Conservation (phyloP, 2,888 invertebrate genomes). For the Conchocele bisecta region DNA sequence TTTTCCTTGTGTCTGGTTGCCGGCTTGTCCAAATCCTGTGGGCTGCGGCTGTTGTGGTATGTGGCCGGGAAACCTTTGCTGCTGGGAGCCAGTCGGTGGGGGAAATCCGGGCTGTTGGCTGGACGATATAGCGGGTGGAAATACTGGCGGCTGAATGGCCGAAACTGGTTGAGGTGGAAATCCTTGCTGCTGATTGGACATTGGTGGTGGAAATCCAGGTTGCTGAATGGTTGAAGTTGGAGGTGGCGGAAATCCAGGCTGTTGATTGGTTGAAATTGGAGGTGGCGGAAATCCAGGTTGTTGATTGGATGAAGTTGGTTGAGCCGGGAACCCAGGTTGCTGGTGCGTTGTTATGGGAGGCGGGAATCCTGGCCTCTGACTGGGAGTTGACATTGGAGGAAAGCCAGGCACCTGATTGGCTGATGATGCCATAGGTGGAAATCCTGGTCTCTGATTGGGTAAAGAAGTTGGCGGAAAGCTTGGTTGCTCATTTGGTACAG, state of each 20-base stretch:
- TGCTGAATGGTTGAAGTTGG: conserved; percentile 21
- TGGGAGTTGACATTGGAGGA: conserved; percentile 22
- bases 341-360: conserved; percentile 14
- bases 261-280: conserved; percentile 20
- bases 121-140: background rate
- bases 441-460: conserved; percentile 25
- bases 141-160: conserved; percentile 5
- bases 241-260: conserved; percentile 28
- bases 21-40: background rate
- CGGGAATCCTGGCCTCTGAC: conserved; percentile 33
- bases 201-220: background rate
- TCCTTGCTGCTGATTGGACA: conserved; percentile 30
- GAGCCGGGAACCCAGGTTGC: conserved; percentile 40
- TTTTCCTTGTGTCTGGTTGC: conserved; percentile 22
- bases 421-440: conserved; percentile 14
- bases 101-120: conserved; percentile 5
- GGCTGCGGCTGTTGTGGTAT: background rate
- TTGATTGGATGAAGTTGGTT: conserved; percentile 31
- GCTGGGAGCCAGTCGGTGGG: background rate
- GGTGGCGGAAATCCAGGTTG: conserved; percentile 41
- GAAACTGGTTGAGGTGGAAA: conserved; percentile 33
- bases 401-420: conserved; percentile 31
- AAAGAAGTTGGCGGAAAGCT: conserved; percentile 20
- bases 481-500: conserved; percentile 1
- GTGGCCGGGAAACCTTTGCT: background rate